Percentiles rank a stretch among this genome's conserved stretches.
Evolutionary conservation across 2,797 vertebrate genomes (phyloP).

Genomic region (Rhynchonycteris naso): DNA sequence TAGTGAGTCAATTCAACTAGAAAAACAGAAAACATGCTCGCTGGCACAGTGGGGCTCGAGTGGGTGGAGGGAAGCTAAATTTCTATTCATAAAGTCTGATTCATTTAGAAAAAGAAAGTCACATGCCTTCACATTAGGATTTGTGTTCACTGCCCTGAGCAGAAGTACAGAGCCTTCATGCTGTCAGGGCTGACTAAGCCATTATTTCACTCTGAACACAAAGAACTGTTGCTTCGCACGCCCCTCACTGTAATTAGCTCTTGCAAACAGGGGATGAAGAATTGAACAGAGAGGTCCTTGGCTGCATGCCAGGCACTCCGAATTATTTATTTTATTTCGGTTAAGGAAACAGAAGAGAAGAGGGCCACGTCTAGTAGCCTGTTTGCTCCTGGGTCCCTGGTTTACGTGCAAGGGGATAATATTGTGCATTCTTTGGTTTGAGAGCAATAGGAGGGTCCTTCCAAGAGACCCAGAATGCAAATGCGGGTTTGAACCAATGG

Average conservation of each 20-base stretch:
- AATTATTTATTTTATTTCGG: constrained; percentile 62
- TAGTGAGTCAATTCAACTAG: constrained; percentile 27
- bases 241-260: constrained; percentile 55
- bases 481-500: not conserved
- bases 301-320: constrained; percentile 24
- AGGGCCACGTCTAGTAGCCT: not conserved
- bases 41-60: not conserved
- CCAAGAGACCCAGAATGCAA: not conserved
- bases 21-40: constrained; percentile 48
- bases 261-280: constrained; percentile 36
- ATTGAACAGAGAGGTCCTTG: constrained; percentile 28
- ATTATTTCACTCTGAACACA: constrained; percentile 51
- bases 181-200: constrained; percentile 50
- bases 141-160: constrained; percentile 14
- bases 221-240: constrained; percentile 26
- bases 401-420: not conserved
- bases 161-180: not conserved
- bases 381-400: not conserved
- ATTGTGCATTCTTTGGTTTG: not conserved
- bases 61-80: not conserved
- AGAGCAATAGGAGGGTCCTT: not conserved
- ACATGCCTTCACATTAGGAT: constrained; percentile 36
- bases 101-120: constrained; percentile 63
- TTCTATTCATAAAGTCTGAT: constrained; percentile 64
- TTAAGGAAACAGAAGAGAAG: constrained; percentile 32